These are phyloP conservation scores for Anoplopoma fimbria DNA, from an alignment of 2,113 vertebrate species.

Conservation along the genomic window DNA sequence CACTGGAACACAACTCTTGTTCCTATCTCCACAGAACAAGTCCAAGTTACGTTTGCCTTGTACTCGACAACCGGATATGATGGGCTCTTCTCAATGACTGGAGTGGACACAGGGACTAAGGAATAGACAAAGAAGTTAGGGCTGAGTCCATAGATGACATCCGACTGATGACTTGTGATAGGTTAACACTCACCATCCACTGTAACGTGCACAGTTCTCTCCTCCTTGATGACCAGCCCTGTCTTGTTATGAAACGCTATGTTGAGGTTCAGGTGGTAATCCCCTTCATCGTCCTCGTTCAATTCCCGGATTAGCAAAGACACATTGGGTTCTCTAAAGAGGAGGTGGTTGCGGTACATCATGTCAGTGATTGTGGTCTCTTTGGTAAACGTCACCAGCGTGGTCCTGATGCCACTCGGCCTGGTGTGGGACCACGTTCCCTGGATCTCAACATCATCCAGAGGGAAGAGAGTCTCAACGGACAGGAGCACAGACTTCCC, in stretches of 20 bases:
- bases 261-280: constrained; percentile 79
- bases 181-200: constrained; percentile 79
- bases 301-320: constrained; percentile 76
- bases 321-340: constrained; percentile 67
- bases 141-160: not conserved
- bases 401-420: constrained; percentile 41
- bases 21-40: constrained; percentile 79
- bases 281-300: constrained; percentile 73
- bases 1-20: constrained; percentile 81
- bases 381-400: constrained; percentile 78
- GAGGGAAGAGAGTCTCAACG: constrained; percentile 71
- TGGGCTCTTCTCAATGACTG: constrained; percentile 75
- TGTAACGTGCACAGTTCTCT: constrained; percentile 74
- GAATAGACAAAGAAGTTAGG: not conserved
- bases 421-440: constrained; percentile 79
- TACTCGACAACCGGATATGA: constrained; percentile 79
- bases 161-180: not conserved
- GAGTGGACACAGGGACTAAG: constrained; percentile 80
- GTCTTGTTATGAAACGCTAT: constrained; percentile 66
- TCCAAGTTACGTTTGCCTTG: constrained; percentile 81
- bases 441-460: constrained; percentile 74
- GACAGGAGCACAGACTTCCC: constrained; percentile 72
- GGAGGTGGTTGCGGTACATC: constrained; percentile 58
- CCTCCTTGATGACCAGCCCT: constrained; percentile 53
- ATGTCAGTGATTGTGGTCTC: constrained; percentile 59